Base-by-base conservation (phyloP, 2,113 vertebrate species). In the Amblyopsis rosae region DNA sequence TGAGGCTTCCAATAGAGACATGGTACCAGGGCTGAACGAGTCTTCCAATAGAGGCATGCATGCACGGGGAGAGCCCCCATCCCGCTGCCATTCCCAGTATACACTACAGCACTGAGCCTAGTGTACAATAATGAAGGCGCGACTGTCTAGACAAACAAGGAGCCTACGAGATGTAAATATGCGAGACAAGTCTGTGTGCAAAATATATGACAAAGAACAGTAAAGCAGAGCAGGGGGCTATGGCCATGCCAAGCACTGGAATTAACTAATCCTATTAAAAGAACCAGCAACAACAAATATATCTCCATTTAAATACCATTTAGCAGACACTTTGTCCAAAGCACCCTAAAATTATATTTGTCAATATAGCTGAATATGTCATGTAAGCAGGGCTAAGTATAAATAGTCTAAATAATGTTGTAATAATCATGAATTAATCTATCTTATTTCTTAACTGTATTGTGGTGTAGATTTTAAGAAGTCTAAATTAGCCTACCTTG, bases 91-190 rank as follows among this genome's bases (percentile, higher is more conserved):
- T 3, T 57, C 12, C 12, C 17, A 47, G 19, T 51, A 15, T 51
- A 15, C 65, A 41, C 58, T 6, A n/a, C 65, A 53, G 33, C 16
- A 56, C 49, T 69, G 49, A 16, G 58, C 4, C 7, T 17, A 12
- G 56, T 13, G 45, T 62, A 69, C 59, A 46, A 77, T 77, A 51
- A 49, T 50, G 49, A 64, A 16, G 67, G 54, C n/a, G 16, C n/a
- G 63, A 62, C 12, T 55, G 56, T 46, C 6, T 7, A 15, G 47
- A 15, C 66, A 26, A 50, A 54, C 59, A 47, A 59, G 19, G 17
- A 47, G n/a, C 12, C 8, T 33, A 19, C 0, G 3, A 61, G 16
- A 49, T 12, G 10, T 49, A 13, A 32, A 26, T 17, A 57, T 41
- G 3, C 6, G 0, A 56, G 26, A 12, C 1, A 11, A 17, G 4